Base-by-base conservation (phyloP, 2,888 invertebrate species). In the Sphaeridia pumilis region DNA sequence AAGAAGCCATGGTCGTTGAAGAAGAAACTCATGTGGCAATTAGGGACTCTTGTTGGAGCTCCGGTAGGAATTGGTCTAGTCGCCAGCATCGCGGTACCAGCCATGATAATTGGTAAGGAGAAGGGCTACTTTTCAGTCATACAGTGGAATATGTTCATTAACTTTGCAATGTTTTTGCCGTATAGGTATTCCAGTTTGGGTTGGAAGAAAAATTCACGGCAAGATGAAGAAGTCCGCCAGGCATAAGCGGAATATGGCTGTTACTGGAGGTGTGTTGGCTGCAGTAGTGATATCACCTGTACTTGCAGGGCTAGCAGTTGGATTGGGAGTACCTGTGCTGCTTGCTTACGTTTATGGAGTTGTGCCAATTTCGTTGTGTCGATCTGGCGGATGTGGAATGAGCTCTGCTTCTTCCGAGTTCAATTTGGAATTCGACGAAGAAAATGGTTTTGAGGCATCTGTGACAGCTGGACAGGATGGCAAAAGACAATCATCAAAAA, bases 1-100 rank as follows among this genome's bases (percentile, higher is more conserved):
- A 94, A 93, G 74, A 94, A 94, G 69, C 95, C 94, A 28, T 97
- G 95, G 95, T 93, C 92, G 24, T 78, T 93, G 59, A 95, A 95
- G 75, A 97, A 97, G 79, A 95, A 95, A 73, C 83, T 95, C 60
- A 75, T 95, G 20, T 95, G 94, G 94, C 95, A 95, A 74, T 75
- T 93, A 57, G 92, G 90, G 60, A 93, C 90, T 35, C 74, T 95
- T 60, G 88, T 95, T 45, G 95, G 95, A 56, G 95, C 95, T 49
- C 95, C 95, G 47, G 85, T 94, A 42, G 94, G 94, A 59, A 89
- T 90, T 63, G 93, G 90, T 52, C 78, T 97, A 65, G 85, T 94
- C 64, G 95, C 95, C 62, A 93, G 93, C 58, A 88, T 95, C 67
- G 93, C 94, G 58, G 83, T 95, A 61, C 95, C 95, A 31, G 94